Evolutionary conservation across 2,113 vertebrate species (phyloP).

Genomic region (Nestor notabilis): DNA sequence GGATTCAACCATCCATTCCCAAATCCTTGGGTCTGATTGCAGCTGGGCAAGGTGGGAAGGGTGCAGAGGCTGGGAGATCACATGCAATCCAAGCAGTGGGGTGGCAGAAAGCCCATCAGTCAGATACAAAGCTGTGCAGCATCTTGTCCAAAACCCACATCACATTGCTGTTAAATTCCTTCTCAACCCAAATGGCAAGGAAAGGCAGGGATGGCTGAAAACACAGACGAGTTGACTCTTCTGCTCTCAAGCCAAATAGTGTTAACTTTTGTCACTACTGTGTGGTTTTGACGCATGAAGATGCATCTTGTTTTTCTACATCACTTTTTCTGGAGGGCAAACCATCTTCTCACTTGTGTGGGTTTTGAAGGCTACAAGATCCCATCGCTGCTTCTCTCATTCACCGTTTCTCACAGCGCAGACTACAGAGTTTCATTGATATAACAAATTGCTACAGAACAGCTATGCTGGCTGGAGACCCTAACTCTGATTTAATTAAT

Average conservation of each 20-base stretch:
- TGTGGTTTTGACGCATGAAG: neutral
- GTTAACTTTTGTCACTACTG: neutral
- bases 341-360: neutral
- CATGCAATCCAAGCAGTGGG: accelerated
- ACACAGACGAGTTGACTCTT: neutral
- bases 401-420: neutral
- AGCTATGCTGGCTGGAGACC: neutral
- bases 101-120: neutral
- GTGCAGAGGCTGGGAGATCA: neutral
- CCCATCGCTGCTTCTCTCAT: neutral
- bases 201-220: neutral
- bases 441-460: neutral
- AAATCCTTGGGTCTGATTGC: accelerated
- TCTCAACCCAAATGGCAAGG: accelerated
- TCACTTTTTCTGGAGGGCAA: neutral
- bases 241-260: neutral
- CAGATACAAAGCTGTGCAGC: neutral
- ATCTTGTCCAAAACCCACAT: accelerated
- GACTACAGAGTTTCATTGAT: neutral
- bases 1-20: neutral
- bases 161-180: neutral
- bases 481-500: neutral
- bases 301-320: neutral
- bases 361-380: neutral
- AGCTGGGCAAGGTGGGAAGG: neutral